phyloP scores from a whole-genome alignment of 2,888 invertebrate species.

The Ommatoiulus sabulosus region DNA sequence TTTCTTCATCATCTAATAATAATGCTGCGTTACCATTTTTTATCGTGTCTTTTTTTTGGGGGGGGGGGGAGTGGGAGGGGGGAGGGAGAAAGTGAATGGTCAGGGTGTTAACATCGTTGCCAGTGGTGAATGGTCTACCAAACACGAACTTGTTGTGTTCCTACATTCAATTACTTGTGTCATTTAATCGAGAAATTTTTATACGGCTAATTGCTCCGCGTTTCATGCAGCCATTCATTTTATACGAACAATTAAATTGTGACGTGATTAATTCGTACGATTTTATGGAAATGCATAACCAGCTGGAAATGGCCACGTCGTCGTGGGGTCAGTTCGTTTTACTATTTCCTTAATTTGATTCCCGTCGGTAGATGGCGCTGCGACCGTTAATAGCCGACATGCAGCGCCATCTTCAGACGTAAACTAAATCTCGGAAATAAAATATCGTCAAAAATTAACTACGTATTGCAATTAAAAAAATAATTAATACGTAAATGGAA shows the following conservation, averaged over 20 bases:
- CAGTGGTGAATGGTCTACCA: neutral
- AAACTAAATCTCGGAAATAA: neutral
- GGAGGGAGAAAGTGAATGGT: constrained; percentile 22
- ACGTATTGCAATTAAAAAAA: no score
- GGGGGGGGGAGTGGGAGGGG: neutral
- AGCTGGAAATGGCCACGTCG: no score
- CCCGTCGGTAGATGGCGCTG: neutral
- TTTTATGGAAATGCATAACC: no score
- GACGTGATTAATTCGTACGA: no score
- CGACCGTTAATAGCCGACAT: neutral
- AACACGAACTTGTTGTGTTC: constrained; percentile 26
- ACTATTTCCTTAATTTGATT: neutral
- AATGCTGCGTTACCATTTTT: constrained; percentile 33
- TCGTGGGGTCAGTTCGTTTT: neutral
- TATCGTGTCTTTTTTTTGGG: neutral
- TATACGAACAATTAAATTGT: neutral
- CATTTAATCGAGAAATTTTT: constrained; percentile 21
- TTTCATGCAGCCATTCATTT: neutral
- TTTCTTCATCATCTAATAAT: neutral
- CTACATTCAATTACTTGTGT: neutral
- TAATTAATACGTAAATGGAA: no score
- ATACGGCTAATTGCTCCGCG: neutral
- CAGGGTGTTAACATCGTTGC: constrained; percentile 19
- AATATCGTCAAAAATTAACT: no score
- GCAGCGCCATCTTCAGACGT: neutral